Conservation (phyloP, 2,797 vertebrate species). For the Chelidonichthys spinosus region DNA sequence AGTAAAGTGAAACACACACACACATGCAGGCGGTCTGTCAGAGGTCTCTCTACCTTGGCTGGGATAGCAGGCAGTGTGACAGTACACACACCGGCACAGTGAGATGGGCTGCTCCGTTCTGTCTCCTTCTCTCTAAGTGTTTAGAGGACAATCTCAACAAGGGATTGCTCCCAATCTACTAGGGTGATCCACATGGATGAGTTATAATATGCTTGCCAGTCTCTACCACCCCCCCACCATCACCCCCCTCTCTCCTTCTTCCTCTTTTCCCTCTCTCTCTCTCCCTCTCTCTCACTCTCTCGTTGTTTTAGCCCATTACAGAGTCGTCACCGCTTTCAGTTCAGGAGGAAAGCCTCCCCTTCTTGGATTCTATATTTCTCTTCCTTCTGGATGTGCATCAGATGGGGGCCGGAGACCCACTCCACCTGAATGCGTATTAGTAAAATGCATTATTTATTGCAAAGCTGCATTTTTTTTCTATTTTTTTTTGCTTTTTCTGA, state of each 20-base stretch:
- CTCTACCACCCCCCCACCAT: conserved; percentile 76
- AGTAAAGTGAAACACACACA: conserved; percentile 60
- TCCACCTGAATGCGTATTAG: conserved; percentile 84
- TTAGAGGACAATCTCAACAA: conserved; percentile 86
- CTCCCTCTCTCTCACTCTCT: conserved; percentile 73
- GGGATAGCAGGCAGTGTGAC: conserved; percentile 80
- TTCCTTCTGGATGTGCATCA: conserved; percentile 61
- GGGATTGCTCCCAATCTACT: conserved; percentile 86
- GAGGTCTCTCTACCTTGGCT: conserved; percentile 84
- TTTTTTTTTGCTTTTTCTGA: conserved; percentile 31
- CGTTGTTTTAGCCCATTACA: conserved; percentile 88
- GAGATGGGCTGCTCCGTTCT: conserved; percentile 81
- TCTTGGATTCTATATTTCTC: conserved; percentile 68
- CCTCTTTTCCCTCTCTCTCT: conserved; percentile 72
- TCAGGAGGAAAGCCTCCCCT: conserved; percentile 76
- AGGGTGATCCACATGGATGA: conserved; percentile 87
- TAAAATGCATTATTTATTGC: conserved; percentile 88
- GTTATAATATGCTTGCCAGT: conserved; percentile 89
- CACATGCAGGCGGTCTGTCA: conserved; percentile 70
- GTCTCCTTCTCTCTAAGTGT: conserved; percentile 84
- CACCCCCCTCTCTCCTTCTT: conserved; percentile 34
- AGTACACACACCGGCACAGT: conserved; percentile 75
- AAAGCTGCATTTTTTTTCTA: conserved; percentile 77
- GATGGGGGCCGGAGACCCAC: conserved; percentile 76
- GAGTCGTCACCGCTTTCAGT: conserved; percentile 84